Base-by-base conservation (phyloP, 2,888 invertebrate genomes). In the Ecliptopera silaceata region DNA sequence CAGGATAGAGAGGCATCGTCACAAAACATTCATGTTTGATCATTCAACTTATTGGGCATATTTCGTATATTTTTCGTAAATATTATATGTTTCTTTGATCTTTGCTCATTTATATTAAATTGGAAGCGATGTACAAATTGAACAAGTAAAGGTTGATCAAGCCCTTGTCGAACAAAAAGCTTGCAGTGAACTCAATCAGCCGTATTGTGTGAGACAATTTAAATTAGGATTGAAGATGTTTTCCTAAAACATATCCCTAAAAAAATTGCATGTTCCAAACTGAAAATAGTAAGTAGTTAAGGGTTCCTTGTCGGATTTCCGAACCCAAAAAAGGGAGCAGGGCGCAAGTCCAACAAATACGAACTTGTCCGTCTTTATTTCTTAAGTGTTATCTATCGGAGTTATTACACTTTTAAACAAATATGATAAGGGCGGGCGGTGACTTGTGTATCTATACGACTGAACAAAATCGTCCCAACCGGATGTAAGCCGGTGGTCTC, bases 361-460 rank as follows among this genome's bases (percentile, higher is more conserved):
- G n/a, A 17, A 48, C 38, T 48, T 13, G 31, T 31, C 31, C 39
- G 29, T 38, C 47, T 47, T 38, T 47, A 38, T 59, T 74, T 72
- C 74, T 74, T 71, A 63, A 64, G 67, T 67, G 71, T 75, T 80
- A 80, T 79, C 79, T 71, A 67, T 67, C 59, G 57, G 56, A 74
- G 69, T 75, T 75, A 71, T 75, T 73, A 73, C 73, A 75, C 70
- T 75, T 74, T 12, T 75, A 73, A 76, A 77, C 72, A 79, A 70
- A 74, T 72, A 71, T 70, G 80, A 80, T 80, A 80, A 80, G 72
- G 77, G 70, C 70, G 69, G 68, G 67, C 74, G 73, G 72, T 75
- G 74, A 79, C 77, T 71, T 59, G 59, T 61, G 49, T 72, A 68
- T 69, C 67, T 61, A 59, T 63, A 60, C 61, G 55, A 62, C 63